Evolutionary conservation across 2,888 invertebrate species (phyloP).

Genomic region (Geophilus truncorum): DNA sequence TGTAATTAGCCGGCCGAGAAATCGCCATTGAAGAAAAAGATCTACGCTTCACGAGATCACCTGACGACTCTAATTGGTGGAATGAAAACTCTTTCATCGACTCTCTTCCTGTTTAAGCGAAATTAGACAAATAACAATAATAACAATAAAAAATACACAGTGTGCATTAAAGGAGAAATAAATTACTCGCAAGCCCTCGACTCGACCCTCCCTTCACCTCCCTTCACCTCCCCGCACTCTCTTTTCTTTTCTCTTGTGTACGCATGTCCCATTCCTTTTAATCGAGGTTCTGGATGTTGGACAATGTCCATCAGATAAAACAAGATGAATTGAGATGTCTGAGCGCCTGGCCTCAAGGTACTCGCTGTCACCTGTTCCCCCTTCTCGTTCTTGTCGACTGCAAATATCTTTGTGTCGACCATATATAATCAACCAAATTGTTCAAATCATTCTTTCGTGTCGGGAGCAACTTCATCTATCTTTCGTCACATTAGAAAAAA

Average conservation of each 20-base stretch:
- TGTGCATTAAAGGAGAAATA: background rate
- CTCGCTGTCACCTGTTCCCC: conserved; percentile 9
- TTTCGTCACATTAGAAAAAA: background rate
- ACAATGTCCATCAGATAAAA: conserved; percentile 20
- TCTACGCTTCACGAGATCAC: background rate
- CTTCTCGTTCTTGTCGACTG: background rate
- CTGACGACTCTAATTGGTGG: conserved; percentile 7
- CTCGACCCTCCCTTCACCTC: no score
- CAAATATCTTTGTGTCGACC: background rate
- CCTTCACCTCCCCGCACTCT: background rate
- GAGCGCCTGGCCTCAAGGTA: background rate
- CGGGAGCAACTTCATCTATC: background rate
- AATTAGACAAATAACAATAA: background rate
- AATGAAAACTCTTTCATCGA: conserved; percentile 7
- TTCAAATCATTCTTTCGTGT: background rate
- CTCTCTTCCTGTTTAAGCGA: conserved; percentile 1
- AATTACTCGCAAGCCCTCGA: background rate
- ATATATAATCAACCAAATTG: background rate
- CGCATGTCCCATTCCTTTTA: background rate
- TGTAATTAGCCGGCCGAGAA: conserved; percentile 16
- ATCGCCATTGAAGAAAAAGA: conserved; percentile 16
- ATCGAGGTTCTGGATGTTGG: background rate
- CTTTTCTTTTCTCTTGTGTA: background rate
- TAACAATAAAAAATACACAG: background rate
- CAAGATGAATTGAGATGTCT: conserved; percentile 16